Percentiles rank a stretch among this genome's conserved stretches.
Conservation (phyloP, 2,888 invertebrate species). For the Melanophora roralis region DNA sequence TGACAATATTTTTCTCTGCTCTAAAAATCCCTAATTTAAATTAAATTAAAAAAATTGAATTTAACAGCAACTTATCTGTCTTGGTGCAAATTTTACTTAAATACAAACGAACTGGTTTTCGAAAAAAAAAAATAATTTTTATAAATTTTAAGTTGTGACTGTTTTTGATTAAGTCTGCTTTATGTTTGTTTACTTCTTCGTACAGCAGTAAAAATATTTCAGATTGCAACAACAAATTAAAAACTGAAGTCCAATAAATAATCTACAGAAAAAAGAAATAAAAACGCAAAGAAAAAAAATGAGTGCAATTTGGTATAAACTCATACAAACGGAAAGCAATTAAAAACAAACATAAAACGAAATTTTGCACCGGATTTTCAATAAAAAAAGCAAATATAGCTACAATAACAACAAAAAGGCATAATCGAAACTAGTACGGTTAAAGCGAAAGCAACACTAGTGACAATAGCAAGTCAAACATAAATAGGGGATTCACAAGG, state of each 20-base stretch:
- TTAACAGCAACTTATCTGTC: too few species aligned
- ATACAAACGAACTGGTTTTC: too few species aligned
- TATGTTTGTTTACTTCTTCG: not conserved
- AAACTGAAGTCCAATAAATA: conserved; percentile 24
- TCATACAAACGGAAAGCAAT: conserved; percentile 58
- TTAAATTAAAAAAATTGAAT: too few species aligned
- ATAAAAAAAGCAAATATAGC: conserved; percentile 44
- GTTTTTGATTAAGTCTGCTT: not conserved
- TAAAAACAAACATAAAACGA: conserved; percentile 62
- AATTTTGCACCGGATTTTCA: conserved; percentile 56
- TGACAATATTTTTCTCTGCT: too few species aligned
- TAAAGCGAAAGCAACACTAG: conserved; percentile 13
- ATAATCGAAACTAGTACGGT: conserved; percentile 12
- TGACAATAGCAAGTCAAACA: not conserved
- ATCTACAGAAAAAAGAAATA: not conserved
- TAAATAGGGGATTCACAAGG: not conserved
- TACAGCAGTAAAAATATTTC: conserved; percentile 23
- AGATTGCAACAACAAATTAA: conserved; percentile 29
- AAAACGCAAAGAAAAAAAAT: not conserved
- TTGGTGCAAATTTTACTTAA: too few species aligned
- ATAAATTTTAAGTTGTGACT: too few species aligned
- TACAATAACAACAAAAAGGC: not conserved
- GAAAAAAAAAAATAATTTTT: too few species aligned
- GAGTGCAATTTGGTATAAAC: conserved; percentile 51
- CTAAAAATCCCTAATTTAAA: too few species aligned